Conservation (phyloP, 2,113 vertebrate genomes). For the Oxygymnocypris stewartii region DNA sequence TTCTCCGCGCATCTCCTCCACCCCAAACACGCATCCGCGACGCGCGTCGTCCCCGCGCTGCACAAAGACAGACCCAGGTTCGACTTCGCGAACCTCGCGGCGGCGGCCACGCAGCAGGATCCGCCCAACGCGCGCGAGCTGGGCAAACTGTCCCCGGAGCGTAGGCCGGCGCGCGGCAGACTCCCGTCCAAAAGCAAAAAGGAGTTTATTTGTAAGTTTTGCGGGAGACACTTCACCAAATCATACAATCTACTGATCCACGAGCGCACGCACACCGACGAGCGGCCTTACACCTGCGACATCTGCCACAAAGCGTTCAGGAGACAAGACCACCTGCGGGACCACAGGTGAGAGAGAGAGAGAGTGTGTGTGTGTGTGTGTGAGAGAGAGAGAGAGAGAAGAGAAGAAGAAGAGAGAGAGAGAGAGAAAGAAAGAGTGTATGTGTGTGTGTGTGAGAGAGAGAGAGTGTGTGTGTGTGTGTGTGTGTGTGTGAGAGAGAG, state of each 20-base stretch:
- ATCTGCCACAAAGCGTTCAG: constrained; percentile 99
- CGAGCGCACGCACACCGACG: constrained; percentile 97
- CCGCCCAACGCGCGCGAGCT: constrained; percentile 87
- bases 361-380: too few species aligned
- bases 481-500: too few species aligned
- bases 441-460: too few species aligned
- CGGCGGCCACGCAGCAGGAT: constrained; percentile 95
- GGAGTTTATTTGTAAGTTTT: constrained; percentile 99
- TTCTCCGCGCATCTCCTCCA: constrained; percentile 92
- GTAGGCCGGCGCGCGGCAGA: constrained; percentile 90
- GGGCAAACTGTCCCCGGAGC: constrained; percentile 89
- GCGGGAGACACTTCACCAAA: constrained; percentile 98
- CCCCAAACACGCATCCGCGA: constrained; percentile 86
- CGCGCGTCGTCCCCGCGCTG: constrained; percentile 83
- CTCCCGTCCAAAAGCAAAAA: constrained; percentile 98
- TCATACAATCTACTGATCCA: constrained; percentile 99
- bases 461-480: too few species aligned
- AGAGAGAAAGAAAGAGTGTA: too few species aligned
- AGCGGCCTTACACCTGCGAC: constrained; percentile 96
- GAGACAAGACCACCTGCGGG: constrained; percentile 96
- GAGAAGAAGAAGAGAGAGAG: too few species aligned
- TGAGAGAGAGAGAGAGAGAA: too few species aligned
- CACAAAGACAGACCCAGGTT: constrained; percentile 96
- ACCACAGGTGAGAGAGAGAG: constrained; percentile 84
- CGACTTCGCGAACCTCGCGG: constrained; percentile 97